A percentile compares a stretch with the other conserved stretches of the same genome.
Evolutionary conservation across 1,140 invertebrate species (phyloP).

Genomic region (Fopius arisanus): DNA sequence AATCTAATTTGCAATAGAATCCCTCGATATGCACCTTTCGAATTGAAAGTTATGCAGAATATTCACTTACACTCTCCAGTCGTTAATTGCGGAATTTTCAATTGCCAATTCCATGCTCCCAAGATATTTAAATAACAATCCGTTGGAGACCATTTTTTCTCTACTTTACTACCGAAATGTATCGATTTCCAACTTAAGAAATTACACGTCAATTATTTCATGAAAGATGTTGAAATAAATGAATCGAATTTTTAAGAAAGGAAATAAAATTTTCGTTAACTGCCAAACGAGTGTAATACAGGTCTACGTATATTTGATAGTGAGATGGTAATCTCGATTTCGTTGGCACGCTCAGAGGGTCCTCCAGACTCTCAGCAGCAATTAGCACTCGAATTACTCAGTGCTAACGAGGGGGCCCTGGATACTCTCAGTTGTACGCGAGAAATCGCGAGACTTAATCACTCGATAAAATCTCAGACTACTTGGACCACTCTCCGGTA

Average conservation of each 20-base stretch:
- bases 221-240: background rate
- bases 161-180: too few relatives aligned
- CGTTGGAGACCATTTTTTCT: too few relatives aligned
- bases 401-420: constrained; percentile 57
- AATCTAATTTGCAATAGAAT: too few relatives aligned
- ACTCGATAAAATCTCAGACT: constrained; percentile 52
- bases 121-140: too few relatives aligned
- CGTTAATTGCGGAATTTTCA: too few relatives aligned
- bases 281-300: background rate
- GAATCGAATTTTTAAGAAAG: background rate
- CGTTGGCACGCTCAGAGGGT: background rate
- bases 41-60: too few relatives aligned
- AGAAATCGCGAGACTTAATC: constrained; percentile 57
- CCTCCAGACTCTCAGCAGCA: constrained; percentile 47
- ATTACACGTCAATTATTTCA: too few relatives aligned
- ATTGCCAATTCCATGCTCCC: too few relatives aligned
- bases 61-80: too few relatives aligned
- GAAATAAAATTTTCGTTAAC: background rate
- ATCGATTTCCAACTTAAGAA: too few relatives aligned
- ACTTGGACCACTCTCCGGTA: constrained; percentile 35
- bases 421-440: constrained; percentile 24
- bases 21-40: too few relatives aligned
- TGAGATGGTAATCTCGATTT: background rate
- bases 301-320: constrained; percentile 4
- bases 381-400: constrained; percentile 62